A percentile compares a stretch with the other conserved stretches of the same genome.
phyloP scores from a whole-genome alignment of 2,113 vertebrate species.

The Plotosus lineatus region DNA sequence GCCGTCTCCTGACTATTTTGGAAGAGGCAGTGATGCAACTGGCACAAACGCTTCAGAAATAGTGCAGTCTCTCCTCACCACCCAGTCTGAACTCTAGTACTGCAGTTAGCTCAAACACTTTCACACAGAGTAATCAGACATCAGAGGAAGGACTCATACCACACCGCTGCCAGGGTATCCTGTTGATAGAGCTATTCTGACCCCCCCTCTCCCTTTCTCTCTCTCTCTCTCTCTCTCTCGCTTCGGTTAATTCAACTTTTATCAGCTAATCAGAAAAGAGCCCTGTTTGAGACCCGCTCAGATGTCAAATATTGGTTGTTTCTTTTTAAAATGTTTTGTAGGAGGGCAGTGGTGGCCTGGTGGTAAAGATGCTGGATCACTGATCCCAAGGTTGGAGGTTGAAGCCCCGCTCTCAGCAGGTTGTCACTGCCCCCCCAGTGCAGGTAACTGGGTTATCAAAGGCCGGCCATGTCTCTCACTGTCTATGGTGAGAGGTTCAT shows the following conservation, averaged over 20 bases:
- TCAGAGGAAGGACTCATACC: neutral
- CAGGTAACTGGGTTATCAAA: too few relatives aligned
- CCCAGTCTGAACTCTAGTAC: conserved; percentile 18
- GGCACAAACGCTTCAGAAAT: conserved; percentile 5
- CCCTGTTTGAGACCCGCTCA: neutral
- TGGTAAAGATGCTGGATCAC: too few relatives aligned
- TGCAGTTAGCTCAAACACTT: conserved; percentile 9
- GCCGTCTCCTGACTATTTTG: conserved; percentile 59
- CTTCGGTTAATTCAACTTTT: neutral
- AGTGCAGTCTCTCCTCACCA: conserved; percentile 5
- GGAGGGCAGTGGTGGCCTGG: too few relatives aligned
- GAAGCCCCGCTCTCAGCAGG: too few relatives aligned
- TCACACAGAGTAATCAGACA: conserved; percentile 12
- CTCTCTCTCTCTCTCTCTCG: neutral
- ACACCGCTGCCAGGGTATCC: neutral
- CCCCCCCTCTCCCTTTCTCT: neutral
- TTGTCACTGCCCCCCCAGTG: too few relatives aligned
- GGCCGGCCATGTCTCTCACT: too few relatives aligned
- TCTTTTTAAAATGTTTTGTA: neutral
- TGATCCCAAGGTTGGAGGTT: too few relatives aligned
- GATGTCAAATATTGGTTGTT: neutral
- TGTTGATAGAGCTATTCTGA: neutral
- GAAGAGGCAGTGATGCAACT: conserved; percentile 26
- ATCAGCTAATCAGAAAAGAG: neutral
- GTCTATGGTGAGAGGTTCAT: too few relatives aligned